Percentiles rank a stretch among this genome's conserved stretches.
phyloP scores from a whole-genome alignment of 1,140 invertebrate species.

The Ylistrum balloti region DNA sequence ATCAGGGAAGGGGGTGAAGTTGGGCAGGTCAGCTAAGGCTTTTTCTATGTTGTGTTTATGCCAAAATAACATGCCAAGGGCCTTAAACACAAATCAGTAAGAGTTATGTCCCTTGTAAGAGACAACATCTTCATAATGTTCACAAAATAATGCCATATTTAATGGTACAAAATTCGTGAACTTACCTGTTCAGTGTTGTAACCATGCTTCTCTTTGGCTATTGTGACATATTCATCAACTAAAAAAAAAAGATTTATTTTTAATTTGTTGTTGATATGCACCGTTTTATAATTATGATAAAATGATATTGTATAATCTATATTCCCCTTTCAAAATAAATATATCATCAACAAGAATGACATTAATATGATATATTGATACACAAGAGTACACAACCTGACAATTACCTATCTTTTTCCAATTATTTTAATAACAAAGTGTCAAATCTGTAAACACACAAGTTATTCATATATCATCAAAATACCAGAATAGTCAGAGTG shows the following conservation, averaged over 20 bases:
- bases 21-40: constrained; percentile 95
- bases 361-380: no score
- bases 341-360: no score
- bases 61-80: constrained; percentile 98
- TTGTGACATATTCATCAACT: constrained; percentile 97
- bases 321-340: no score
- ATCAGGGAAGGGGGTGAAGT: constrained; percentile 98
- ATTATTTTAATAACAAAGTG: no score
- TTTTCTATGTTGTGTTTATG: constrained; percentile 97
- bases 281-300: no score
- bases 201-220: constrained; percentile 98
- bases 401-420: no score
- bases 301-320: no score
- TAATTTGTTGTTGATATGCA: constrained; percentile 75
- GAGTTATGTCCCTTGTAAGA: constrained; percentile 2
- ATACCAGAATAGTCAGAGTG: no score
- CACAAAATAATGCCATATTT: neutral
- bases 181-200: constrained; percentile 95
- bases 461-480: no score
- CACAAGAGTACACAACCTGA: no score
- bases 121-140: neutral
- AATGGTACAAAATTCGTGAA: neutral
- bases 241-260: constrained; percentile 70
- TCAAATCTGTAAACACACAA: no score
- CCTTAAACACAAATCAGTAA: constrained; percentile 81